Base-by-base conservation (phyloP, 2,888 invertebrate genomes). In the Geophilus truncorum region DNA sequence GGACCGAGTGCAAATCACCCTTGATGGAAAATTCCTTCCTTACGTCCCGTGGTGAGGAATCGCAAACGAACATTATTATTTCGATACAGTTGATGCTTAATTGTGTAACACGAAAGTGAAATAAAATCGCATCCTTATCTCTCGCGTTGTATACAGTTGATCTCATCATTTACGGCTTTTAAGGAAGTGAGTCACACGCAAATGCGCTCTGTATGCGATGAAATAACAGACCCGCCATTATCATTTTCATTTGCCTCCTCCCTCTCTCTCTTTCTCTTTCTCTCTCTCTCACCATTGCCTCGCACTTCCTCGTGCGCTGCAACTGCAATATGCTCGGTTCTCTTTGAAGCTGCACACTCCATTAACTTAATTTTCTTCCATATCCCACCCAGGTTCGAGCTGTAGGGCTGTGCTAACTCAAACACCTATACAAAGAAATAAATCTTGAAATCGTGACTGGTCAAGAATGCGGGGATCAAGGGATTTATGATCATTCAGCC, bases 1-100 rank as follows among this genome's bases (percentile, higher is more conserved):
- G 12, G 45, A 34, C 28, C 25, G 83, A 57, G 40, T 82, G 18
- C 77, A 77, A 12, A 70, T 82, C 18, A 80, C 40, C 15, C 62
- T 82, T 3, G 77, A 81, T 34, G 82, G 82, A n/a, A 82, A 82
- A 78, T 82, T 80, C 81, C 57, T 82, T 15, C 78, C 80, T n/a
- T 80, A 28, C 18, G 76, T 23, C 23, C 21, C 57, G 10, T 57
- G 57, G 57, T 57, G 57, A 57, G 23, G 57, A 57, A 23, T 57
- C 6, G 57, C 21, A 57, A 57, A 40, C 15, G 6, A 40, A 5
- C 6, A 12, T 40, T 40, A 15, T 40, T 40, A 40, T 40, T 40
- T 40, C 40, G 10, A 40, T 2, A 15, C 12, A 12, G 6, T 40
- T 40, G 9, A 40, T 40, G 15, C 15, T 40, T 40, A 40, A 40